These are phyloP conservation scores for Parnassius orleans DNA, from an alignment of 2,888 invertebrate genomes.

Conservation along the genomic window DNA sequence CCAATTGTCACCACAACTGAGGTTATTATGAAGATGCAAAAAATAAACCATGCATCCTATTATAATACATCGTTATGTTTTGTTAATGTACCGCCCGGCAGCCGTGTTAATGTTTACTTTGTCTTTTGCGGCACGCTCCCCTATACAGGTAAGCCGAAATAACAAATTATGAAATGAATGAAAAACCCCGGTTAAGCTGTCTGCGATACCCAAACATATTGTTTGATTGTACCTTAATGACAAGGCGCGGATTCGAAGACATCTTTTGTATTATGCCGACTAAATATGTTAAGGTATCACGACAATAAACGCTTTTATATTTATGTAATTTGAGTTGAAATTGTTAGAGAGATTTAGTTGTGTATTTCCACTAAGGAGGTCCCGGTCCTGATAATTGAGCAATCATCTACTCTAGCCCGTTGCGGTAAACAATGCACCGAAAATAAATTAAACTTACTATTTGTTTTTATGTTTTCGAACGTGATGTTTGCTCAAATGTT, in stretches of 20 bases:
- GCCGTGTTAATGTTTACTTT: constrained; percentile 72
- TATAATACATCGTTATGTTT: constrained; percentile 63
- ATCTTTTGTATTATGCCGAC: constrained; percentile 76
- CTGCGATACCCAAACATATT: constrained; percentile 79
- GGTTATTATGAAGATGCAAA: constrained; percentile 55
- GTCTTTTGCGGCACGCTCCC: constrained; percentile 70
- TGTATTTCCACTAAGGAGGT: constrained; percentile 26
- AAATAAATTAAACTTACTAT: constrained; percentile 73
- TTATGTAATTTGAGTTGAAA: constrained; percentile 61
- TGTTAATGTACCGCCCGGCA: constrained; percentile 34
- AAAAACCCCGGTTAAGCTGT: constrained; percentile 78
- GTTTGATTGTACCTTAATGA: constrained; percentile 79
- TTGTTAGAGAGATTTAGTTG: constrained; percentile 35
- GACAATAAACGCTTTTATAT: constrained; percentile 62
- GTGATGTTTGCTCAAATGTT: no score
- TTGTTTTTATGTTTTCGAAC: constrained; percentile 51
- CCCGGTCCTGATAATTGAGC: constrained; percentile 57
- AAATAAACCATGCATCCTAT: constrained; percentile 70
- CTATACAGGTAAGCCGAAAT: constrained; percentile 62
- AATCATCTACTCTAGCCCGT: constrained; percentile 77
- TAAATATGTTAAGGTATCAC: constrained; percentile 54
- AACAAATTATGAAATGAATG: constrained; percentile 79
- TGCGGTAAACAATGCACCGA: constrained; percentile 75
- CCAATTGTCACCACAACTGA: no score
- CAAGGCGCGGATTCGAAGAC: constrained; percentile 73